Base-by-base conservation (phyloP, 2,113 vertebrate genomes). In the Malurus elegans region DNA sequence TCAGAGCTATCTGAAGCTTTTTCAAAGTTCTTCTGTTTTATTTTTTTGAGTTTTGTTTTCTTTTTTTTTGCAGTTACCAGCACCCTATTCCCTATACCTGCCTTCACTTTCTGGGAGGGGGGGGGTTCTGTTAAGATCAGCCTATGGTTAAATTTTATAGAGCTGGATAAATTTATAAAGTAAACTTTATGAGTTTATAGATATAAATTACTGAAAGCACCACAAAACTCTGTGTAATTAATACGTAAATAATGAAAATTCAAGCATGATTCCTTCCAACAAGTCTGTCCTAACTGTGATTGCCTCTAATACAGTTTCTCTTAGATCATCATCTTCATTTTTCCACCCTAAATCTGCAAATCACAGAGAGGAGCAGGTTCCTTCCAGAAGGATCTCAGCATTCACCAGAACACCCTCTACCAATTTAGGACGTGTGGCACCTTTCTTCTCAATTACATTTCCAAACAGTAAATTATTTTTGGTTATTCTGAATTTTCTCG, bases 391-490 rank as follows among this genome's bases (percentile, higher is more conserved):
- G 5, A 67, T 31, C n/a, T 86, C 48, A 56, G 36, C 44, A 56
- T 40, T 21, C 82, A 79, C 29, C 51, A 71, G 54, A 80, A 91
- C n/a, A 54, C 4, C 10, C 21, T 45, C 29, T 9, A 50, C 20
- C 15, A 32, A 8, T 67, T 19, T 8, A 17, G 29, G 57, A 38
- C 4, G 9, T 1, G 7, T 3, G 10, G 1, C 40, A 67, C 2
- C 6, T 67, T 56, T 34, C 32, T 50, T 51, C 38, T 34, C 14
- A 48, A 54, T 23, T 24, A 2, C 14, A 8, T 42, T 61, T 61
- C 70, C 50, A 45, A 36, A 16, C 8, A 44, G 47, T 8, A 12
- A n/a, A 23, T 61, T 12, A n/a, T 28, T 91, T 86, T 7, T 31
- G 36, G 54, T 70, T 45, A 45, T 50, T 92, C 34, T 29, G 15